A percentile compares a stretch with the other conserved stretches of the same genome.
phyloP scores from a whole-genome alignment of 37 sponge, comb jelly and placozoan genomes.

The Diacarnus erythraeanus region DNA sequence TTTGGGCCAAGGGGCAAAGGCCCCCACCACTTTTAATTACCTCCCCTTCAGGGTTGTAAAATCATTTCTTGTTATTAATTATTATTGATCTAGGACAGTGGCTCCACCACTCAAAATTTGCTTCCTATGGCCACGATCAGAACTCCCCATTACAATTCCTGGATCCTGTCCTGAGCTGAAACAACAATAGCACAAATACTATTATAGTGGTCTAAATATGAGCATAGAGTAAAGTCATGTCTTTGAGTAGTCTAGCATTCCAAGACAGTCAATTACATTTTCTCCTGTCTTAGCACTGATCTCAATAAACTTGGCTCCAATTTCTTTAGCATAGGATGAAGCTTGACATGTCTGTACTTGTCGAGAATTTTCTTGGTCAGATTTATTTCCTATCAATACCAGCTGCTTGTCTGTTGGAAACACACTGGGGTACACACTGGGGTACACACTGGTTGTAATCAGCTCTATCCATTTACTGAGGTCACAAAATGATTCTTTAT shows the following conservation, averaged over 20 bases:
- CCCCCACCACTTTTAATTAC: no score
- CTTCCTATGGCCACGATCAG: no score
- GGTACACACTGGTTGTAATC: not conserved
- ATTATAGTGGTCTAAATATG: no score
- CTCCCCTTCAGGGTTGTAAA: no score
- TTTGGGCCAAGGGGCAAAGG: no score
- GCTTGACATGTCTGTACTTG: not conserved
- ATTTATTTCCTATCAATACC: not conserved
- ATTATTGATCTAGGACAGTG: no score
- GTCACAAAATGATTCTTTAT: not conserved
- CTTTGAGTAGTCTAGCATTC: not conserved
- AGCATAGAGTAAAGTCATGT: no score
- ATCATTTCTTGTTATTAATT: no score
- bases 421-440: not conserved
- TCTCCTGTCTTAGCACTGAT: slow-evolving; percentile 3
- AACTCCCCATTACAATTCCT: no score
- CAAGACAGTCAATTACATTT: not conserved
- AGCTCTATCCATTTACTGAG: not conserved
- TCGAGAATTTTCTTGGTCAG: not conserved
- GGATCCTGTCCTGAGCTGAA: no score
- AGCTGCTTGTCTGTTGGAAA: not conserved
- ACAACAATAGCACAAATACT: no score
- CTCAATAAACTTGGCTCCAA: not conserved
- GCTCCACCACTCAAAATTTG: no score
- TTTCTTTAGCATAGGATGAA: not conserved